These are phyloP conservation scores for Muricea muricata DNA, from an alignment of 92 coral and sea anemone species.

Conservation along the genomic window DNA sequence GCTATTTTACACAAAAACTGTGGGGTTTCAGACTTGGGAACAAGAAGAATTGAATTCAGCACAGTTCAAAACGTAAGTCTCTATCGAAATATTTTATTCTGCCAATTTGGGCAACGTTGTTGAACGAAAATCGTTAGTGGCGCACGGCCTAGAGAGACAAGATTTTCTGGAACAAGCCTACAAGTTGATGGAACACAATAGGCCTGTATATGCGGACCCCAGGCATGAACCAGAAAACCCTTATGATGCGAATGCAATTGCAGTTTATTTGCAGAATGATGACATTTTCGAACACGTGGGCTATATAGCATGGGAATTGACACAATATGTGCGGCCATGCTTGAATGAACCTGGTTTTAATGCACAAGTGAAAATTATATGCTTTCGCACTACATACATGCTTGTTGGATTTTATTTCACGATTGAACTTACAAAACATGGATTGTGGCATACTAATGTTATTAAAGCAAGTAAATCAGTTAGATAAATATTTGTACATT, in stretches of 20 bases:
- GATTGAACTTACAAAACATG: constrained; percentile 40
- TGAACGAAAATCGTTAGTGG: too few relatives aligned
- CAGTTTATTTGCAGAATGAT: constrained; percentile 40
- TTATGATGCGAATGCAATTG: constrained; percentile 63
- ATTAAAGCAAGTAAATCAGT: constrained; percentile 40
- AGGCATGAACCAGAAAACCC: constrained; percentile 57
- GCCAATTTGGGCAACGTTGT: too few relatives aligned
- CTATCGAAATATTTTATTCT: too few relatives aligned
- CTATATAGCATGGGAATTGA: constrained; percentile 58
- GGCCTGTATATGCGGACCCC: constrained; percentile 52
- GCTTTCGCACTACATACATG: constrained; percentile 47
- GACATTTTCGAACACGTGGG: constrained; percentile 53
- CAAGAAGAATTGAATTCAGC: too few relatives aligned
- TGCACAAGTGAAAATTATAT: constrained; percentile 20
- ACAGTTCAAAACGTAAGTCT: too few relatives aligned
- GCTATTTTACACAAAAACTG: too few relatives aligned
- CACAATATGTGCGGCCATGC: constrained; percentile 51
- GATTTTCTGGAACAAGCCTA: constrained; percentile 42
- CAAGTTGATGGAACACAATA: constrained; percentile 57
- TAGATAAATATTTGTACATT: too few relatives aligned
- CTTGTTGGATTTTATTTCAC: constrained; percentile 53
- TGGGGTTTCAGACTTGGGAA: too few relatives aligned
- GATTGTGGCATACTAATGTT: constrained; percentile 47
- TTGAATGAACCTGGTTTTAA: constrained; percentile 39
- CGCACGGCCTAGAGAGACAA: constrained; percentile 28